Conservation (phyloP, 2,113 vertebrate genomes). For the Pleuronectes platessa region DNA sequence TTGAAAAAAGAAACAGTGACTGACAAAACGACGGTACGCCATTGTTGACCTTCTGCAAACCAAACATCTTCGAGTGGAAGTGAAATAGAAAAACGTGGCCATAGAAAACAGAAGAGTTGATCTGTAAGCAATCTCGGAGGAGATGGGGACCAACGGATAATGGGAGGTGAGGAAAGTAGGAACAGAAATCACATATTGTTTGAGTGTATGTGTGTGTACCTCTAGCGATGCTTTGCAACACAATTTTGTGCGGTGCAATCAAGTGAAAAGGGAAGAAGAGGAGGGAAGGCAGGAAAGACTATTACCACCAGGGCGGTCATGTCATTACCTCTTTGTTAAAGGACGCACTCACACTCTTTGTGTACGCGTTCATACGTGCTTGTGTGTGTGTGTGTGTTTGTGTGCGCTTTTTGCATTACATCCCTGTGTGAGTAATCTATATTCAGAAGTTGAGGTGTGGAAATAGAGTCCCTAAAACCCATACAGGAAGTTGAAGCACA, state of each 20-base stretch:
- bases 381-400: not conserved
- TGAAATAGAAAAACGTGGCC: constrained; percentile 37
- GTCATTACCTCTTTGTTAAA: constrained; percentile 34
- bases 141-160: not conserved
- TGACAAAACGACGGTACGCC: not conserved
- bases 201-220: not conserved
- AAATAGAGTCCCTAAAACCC: constrained; percentile 3
- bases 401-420: not conserved
- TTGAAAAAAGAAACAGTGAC: not conserved
- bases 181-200: constrained; percentile 12
- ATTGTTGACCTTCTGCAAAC: not conserved
- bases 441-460: not conserved
- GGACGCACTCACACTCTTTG: not conserved
- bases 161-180: not conserved
- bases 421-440: too few species aligned
- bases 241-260: constrained; percentile 28
- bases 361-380: not conserved
- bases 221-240: constrained; percentile 10
- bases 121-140: constrained; percentile 24
- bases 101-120: constrained; percentile 28
- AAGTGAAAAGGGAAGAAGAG: constrained; percentile 5
- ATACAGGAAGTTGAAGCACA: not conserved
- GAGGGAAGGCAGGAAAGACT: constrained; percentile 4
- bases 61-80: constrained; percentile 5
- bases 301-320: constrained; percentile 38